Evolutionary conservation across 2,888 invertebrate genomes (phyloP).

Genomic region (Phortica okadai): DNA sequence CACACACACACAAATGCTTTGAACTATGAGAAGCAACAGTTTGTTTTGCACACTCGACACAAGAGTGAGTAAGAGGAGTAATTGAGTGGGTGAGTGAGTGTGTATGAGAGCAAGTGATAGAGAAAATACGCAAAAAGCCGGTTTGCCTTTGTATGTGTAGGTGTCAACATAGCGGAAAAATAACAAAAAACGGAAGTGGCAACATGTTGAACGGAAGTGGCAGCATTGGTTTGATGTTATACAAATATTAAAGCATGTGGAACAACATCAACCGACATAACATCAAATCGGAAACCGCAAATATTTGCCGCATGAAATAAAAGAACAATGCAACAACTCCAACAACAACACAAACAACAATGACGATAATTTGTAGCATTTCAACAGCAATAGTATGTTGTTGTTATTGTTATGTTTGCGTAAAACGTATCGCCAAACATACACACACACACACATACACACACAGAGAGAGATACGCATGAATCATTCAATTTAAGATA

Average conservation of each 20-base stretch:
- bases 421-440: not conserved
- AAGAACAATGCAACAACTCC: conserved; percentile 6
- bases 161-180: conserved; percentile 29
- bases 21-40: conserved; percentile 25
- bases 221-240: conserved; percentile 24
- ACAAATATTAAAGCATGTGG: conserved; percentile 17
- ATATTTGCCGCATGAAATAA: conserved; percentile 60
- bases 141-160: conserved; percentile 8
- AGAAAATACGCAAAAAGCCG: not conserved
- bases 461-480: not conserved
- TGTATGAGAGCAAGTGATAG: not conserved
- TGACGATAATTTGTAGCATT: not conserved
- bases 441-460: conserved; percentile 27
- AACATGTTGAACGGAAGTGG: conserved; percentile 27
- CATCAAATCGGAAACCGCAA: conserved; percentile 68
- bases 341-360: not conserved
- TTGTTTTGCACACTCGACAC: conserved; percentile 1
- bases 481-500: conserved; percentile 21
- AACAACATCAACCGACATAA: conserved; percentile 35
- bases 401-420: conserved; percentile 29
- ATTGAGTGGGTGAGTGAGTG: not conserved
- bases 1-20: not conserved
- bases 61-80: not conserved
- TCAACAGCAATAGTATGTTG: conserved; percentile 1
- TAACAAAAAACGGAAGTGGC: conserved; percentile 16